Percentiles rank a stretch among this genome's conserved stretches.
These are phyloP conservation scores for Sesamia nonagrioides DNA, from an alignment of 1,140 invertebrate genomes.

Conservation along the genomic window DNA sequence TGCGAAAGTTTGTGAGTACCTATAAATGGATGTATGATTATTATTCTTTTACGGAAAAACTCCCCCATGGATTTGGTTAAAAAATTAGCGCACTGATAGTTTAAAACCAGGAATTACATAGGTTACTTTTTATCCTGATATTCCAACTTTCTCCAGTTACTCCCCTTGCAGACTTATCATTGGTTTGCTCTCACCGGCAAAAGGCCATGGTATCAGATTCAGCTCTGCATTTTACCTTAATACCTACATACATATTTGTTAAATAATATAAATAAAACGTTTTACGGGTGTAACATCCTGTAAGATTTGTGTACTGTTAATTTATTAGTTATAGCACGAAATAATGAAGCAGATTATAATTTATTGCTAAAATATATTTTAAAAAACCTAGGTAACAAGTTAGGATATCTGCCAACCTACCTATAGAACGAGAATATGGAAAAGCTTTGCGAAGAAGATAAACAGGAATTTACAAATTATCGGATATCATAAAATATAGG, in stretches of 20 bases:
- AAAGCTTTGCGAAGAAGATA: background rate
- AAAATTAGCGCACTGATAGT: too few relatives aligned
- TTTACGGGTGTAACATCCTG: constrained; percentile 19
- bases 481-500: constrained; percentile 58
- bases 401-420: background rate
- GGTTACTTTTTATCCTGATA: too few relatives aligned
- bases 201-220: background rate
- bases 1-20: too few relatives aligned
- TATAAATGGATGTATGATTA: too few relatives aligned
- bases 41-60: too few relatives aligned
- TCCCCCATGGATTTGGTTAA: too few relatives aligned
- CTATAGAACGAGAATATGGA: background rate
- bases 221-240: too few relatives aligned
- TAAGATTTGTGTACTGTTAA: constrained; percentile 35
- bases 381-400: background rate
- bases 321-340: constrained; percentile 17
- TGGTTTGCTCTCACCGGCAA: background rate
- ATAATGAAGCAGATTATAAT: constrained; percentile 24
- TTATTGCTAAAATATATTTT: background rate
- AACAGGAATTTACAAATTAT: constrained; percentile 55
- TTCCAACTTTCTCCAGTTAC: too few relatives aligned
- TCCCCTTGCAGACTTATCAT: background rate
- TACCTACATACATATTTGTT: constrained; percentile 2
- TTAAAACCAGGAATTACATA: too few relatives aligned
- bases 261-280: constrained; percentile 15